Conservation (phyloP, 2,888 invertebrate genomes). For the Escarpia spicata region DNA sequence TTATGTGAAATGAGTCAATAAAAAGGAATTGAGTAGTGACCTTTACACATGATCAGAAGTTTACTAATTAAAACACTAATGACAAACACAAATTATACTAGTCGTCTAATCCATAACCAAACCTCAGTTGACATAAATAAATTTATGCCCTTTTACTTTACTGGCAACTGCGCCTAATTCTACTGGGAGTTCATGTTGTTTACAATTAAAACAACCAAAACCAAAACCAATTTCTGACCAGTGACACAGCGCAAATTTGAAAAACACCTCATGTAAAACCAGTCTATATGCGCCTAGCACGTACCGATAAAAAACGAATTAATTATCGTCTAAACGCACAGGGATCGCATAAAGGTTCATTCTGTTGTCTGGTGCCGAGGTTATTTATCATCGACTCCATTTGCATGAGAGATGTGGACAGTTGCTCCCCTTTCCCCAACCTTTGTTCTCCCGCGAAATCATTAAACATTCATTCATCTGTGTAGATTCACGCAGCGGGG, state of each 20-base stretch:
- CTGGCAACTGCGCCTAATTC: background rate
- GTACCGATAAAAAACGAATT: background rate
- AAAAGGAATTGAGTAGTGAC: no score
- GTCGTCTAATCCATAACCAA: background rate
- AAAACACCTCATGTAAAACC: background rate
- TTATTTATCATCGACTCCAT: background rate
- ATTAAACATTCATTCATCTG: slow-evolving; percentile 16
- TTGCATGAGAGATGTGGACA: background rate
- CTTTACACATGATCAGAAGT: background rate
- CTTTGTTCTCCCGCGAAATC: background rate
- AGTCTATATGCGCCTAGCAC: background rate
- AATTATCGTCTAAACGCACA: background rate
- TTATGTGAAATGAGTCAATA: no score
- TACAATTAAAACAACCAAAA: background rate
- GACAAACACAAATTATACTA: background rate
- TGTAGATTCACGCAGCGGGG: background rate
- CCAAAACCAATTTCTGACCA: background rate
- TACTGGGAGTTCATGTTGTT: background rate
- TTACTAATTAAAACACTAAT: background rate
- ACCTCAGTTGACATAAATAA: background rate
- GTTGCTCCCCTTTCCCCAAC: background rate
- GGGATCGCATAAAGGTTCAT: background rate
- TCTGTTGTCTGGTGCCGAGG: background rate
- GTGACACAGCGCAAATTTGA: background rate
- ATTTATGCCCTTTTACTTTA: background rate